Base-by-base conservation (phyloP, 2,113 vertebrate genomes). In the Callospermophilus lateralis region DNA sequence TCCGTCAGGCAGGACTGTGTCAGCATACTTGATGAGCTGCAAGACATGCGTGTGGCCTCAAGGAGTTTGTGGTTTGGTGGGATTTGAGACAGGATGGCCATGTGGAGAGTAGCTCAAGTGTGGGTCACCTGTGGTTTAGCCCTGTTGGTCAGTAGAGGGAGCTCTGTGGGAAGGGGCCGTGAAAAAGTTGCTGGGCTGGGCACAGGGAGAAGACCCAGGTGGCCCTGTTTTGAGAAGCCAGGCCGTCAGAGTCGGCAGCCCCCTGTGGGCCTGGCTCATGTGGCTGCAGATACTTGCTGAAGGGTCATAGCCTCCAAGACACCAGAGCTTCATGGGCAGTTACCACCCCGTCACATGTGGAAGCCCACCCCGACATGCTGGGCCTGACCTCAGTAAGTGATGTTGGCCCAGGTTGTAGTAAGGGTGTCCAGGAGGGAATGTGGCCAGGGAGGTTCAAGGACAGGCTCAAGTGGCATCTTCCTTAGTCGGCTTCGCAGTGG, bases 41-140 rank as follows among this genome's bases (percentile, higher is more conserved):
- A 12, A 0, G 53, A 12, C 55, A 8, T 6, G 11, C 2, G 6
- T 4, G 22, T 19, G n/a, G 39, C 83, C 53, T 28, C 22, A 1
- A 45, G 15, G 53, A 22, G 53, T 37, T n/a, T 4, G 30, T 34
- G 24, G 17, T 48, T 83, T 58, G 78, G 32, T 58, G 48, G 45
- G 30, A 70, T 13, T 68, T 39, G 28, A 39, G 39, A 22, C 26
- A 22, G 22, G 13, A 4, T 9, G n/a, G 34, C 34, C 39, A 55
- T 2, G 7, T n/a, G 51, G 8, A 37, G 28, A 28, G 65, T 28
- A 24, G 32, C 24, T 73, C 28, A 72, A 70, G 89, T 13, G n/a
- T 51, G 48, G 48, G 48, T 34, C 9, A 45, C 37, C 37, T 20
- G 19, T 34, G 17, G 30, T 63, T 9, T 7, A 32, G 34, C 45